These are phyloP conservation scores for Drosophila nr. perissopoda DNA, from an alignment of 2,888 invertebrate genomes.

Conservation along the genomic window DNA sequence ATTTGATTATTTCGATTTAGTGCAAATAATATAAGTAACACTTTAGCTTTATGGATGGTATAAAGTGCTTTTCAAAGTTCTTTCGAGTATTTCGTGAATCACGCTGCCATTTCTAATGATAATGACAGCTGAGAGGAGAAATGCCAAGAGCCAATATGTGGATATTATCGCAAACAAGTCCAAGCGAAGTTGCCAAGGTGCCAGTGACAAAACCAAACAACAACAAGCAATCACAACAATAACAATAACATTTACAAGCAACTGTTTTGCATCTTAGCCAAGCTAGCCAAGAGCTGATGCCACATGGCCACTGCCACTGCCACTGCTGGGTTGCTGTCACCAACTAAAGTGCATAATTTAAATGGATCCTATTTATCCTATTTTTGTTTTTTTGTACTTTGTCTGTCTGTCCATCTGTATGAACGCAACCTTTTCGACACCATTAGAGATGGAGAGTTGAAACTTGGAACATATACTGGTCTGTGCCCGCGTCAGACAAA, in stretches of 20 bases:
- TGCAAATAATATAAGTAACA: neutral
- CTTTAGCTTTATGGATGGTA: neutral
- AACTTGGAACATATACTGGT: no score
- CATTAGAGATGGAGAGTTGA: no score
- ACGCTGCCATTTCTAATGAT: constrained; percentile 27
- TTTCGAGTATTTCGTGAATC: constrained; percentile 19
- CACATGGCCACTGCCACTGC: constrained; percentile 14
- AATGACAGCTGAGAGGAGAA: constrained; percentile 21
- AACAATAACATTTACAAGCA: constrained; percentile 21
- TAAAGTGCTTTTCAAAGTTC: neutral
- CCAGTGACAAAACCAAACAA: constrained; percentile 12
- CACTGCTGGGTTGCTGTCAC: neutral
- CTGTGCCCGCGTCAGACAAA: no score
- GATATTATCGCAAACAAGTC: constrained; percentile 51
- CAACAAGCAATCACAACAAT: constrained; percentile 10
- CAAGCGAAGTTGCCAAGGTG: constrained; percentile 29
- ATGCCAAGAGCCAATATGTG: constrained; percentile 47
- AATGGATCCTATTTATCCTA: constrained; percentile 2
- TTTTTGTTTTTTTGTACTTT: no score
- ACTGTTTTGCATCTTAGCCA: constrained; percentile 55
- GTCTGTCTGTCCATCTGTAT: no score
- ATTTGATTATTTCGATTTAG: neutral
- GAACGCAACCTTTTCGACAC: no score
- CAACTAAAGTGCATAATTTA: constrained; percentile 35
- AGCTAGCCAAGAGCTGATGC: constrained; percentile 21